phyloP scores from a whole-genome alignment of 2,797 vertebrate species.

The Phalloptychus januarius region DNA sequence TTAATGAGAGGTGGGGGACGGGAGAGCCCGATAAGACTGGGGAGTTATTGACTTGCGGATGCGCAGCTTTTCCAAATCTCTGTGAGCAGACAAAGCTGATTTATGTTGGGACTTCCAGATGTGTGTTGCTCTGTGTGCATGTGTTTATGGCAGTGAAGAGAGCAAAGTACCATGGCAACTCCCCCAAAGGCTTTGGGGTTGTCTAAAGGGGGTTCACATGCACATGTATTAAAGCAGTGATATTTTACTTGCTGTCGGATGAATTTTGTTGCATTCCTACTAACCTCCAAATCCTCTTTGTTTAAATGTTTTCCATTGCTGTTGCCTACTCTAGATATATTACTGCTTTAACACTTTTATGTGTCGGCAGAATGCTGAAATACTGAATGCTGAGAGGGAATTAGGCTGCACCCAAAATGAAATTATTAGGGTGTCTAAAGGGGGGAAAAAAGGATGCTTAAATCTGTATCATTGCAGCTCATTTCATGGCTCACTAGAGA shows the following conservation, averaged over 20 bases:
- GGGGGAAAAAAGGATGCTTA: constrained; percentile 34
- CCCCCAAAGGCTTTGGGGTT: constrained; percentile 46
- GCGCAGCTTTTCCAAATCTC: constrained; percentile 59
- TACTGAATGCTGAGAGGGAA: constrained; percentile 56
- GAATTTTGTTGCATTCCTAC: constrained; percentile 55
- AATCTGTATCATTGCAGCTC: constrained; percentile 71
- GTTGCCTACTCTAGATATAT: constrained; percentile 42
- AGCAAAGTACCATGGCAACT: constrained; percentile 31
- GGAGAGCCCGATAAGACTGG: constrained; percentile 56
- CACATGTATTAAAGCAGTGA: constrained; percentile 46
- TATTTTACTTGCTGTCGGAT: constrained; percentile 61
- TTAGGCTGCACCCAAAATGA: constrained; percentile 67
- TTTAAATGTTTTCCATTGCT: constrained; percentile 70
- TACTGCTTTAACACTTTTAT: constrained; percentile 67
- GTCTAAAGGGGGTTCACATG: constrained; percentile 17
- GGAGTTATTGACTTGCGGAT: constrained; percentile 70
- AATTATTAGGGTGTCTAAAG: constrained; percentile 62
- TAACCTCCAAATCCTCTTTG: constrained; percentile 66
- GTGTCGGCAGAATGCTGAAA: constrained; percentile 62
- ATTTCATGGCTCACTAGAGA: constrained; percentile 71
- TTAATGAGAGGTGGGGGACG: constrained; percentile 21
- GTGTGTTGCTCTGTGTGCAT: constrained; percentile 29
- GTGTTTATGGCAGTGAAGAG: constrained; percentile 39
- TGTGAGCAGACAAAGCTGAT: constrained; percentile 65
- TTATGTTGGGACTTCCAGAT: constrained; percentile 57